Percentiles rank a stretch among this genome's conserved stretches.
Conservation (phyloP, 2,113 vertebrate genomes). For the Anser cygnoides region DNA sequence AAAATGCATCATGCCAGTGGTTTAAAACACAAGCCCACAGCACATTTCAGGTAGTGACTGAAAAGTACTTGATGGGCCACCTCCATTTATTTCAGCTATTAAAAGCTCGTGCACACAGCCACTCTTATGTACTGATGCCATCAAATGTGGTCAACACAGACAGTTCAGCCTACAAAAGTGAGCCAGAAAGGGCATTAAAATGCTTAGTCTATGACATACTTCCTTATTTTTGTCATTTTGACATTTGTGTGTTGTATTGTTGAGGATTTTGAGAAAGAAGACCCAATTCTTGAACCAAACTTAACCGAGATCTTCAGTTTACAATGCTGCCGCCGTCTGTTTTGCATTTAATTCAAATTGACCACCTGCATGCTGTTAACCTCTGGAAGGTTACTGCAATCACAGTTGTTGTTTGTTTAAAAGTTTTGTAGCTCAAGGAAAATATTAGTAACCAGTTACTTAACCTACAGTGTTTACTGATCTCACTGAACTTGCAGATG, state of each 20-base stretch:
- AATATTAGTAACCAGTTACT: slow-evolving; percentile 80
- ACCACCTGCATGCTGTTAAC: slow-evolving; percentile 81
- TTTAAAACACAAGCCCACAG: slow-evolving; percentile 46
- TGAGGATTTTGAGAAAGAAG: slow-evolving; percentile 72
- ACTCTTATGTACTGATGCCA: slow-evolving; percentile 62
- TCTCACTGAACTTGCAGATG: slow-evolving; percentile 76
- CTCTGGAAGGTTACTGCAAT: slow-evolving; percentile 78
- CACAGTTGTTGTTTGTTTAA: slow-evolving; percentile 79
- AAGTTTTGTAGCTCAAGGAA: slow-evolving; percentile 79
- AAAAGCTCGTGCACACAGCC: slow-evolving; percentile 64
- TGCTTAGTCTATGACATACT: slow-evolving; percentile 80
- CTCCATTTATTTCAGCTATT: slow-evolving; percentile 73
- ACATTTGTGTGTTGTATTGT: slow-evolving; percentile 79
- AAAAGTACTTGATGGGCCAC: slow-evolving; percentile 48
- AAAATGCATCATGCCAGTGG: neutral
- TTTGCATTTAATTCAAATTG: slow-evolving; percentile 71
- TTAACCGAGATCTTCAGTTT: slow-evolving; percentile 66
- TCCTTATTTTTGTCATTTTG: slow-evolving; percentile 81
- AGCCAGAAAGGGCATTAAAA: slow-evolving; percentile 82
- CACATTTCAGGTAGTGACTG: slow-evolving; percentile 38
- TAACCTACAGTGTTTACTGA: slow-evolving; percentile 78
- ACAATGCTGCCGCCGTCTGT: slow-evolving; percentile 64
- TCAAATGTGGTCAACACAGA: slow-evolving; percentile 72
- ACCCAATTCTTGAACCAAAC: slow-evolving; percentile 64
- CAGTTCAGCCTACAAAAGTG: slow-evolving; percentile 59